Percentiles rank a stretch among this genome's conserved stretches.
Conservation (phyloP, 2,888 invertebrate species). For the Parapristionchus giblindavisi region DNA sequence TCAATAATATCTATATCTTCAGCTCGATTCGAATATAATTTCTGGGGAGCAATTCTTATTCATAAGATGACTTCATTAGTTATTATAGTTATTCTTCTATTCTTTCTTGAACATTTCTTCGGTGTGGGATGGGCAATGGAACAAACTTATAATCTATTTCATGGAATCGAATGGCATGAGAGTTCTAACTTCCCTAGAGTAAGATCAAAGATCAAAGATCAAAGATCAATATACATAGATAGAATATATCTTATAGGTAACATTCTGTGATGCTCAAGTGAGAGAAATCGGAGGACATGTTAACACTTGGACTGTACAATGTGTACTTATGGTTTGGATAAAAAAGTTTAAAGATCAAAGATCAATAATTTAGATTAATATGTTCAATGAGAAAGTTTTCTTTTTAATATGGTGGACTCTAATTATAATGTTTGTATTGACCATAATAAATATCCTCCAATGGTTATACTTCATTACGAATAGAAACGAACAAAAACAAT, state of each 20-base stretch:
- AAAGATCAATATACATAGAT: neutral
- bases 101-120: conserved; percentile 38
- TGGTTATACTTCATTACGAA: conserved; percentile 27
- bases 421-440: conserved; percentile 40
- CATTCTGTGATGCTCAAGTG: conserved; percentile 65
- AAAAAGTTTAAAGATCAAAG: neutral
- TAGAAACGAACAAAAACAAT: neutral
- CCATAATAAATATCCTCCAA: conserved; percentile 28
- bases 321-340: conserved; percentile 62
- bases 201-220: conserved; percentile 34
- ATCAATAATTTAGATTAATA: conserved; percentile 53
- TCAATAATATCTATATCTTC: neutral
- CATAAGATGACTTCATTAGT: conserved; percentile 32
- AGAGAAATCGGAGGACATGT: conserved; percentile 56
- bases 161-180: conserved; percentile 66
- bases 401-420: conserved; percentile 45
- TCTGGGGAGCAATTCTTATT: conserved; percentile 15
- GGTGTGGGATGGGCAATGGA: conserved; percentile 62
- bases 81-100: conserved; percentile 17
- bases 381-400: conserved; percentile 69
- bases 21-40: conserved; percentile 19
- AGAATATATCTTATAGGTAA: conserved; percentile 48
- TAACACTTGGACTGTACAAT: conserved; percentile 62
- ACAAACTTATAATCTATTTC: conserved; percentile 52
- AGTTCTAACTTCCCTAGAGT: conserved; percentile 68